Evolutionary conservation across 1,140 invertebrate species (phyloP).

Genomic region (Phymorhynchus buccinoides): DNA sequence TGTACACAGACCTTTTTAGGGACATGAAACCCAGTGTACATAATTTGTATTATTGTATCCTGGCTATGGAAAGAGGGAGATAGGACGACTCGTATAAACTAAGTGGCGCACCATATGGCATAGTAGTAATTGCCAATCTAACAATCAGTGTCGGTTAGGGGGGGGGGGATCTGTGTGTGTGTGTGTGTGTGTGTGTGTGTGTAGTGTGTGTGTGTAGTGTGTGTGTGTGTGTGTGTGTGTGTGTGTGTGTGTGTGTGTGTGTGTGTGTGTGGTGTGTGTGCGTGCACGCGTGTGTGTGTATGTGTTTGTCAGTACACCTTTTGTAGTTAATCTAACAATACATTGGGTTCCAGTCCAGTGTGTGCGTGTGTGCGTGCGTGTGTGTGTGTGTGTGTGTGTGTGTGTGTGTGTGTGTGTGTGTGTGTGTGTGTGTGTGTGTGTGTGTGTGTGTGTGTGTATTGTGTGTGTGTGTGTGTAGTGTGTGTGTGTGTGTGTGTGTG

Average conservation of each 20-base stretch:
- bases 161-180: no score
- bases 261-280: conserved; percentile 19
- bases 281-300: not conserved
- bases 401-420: conserved; percentile 7
- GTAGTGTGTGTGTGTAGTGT: not conserved
- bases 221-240: not conserved
- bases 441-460: conserved; percentile 5
- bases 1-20: no score
- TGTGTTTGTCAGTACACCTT: no score
- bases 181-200: not conserved
- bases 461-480: not conserved
- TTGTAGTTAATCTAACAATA: no score
- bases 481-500: not conserved
- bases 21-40: no score
- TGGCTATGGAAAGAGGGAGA: no score
- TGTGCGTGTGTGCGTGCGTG: not conserved
- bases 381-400: not conserved
- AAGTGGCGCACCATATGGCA: no score
- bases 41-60: no score
- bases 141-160: no score
- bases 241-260: conserved; percentile 13
- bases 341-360: no score
- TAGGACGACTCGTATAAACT: no score
- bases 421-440: not conserved
- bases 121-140: no score